Evolutionary conservation across 1,140 invertebrate genomes (phyloP), one percentile per base, ranked within the genome.

Genomic region (Brachionus paranguensis): DNA sequence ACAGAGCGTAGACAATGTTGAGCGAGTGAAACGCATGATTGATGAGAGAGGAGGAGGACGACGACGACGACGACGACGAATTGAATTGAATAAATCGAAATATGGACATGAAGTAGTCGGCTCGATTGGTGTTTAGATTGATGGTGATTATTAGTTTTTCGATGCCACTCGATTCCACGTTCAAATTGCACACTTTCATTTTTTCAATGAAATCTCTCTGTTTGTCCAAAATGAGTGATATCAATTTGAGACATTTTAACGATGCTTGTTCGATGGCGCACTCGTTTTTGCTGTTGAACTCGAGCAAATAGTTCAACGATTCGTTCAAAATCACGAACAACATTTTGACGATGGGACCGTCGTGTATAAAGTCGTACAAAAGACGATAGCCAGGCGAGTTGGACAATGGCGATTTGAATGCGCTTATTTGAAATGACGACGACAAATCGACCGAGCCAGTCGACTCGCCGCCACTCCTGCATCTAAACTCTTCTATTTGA

Each of bases 131-230:
- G 11, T 93, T 90, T 11, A 93, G 92, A 90, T 95, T 95, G 12
- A 94, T 91, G 83, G 93, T 93, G n/a, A 96, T 88, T 0, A 97
- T 89, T 8, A 97, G 91, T 85, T 94, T 93, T 72, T 93, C 94
- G 3, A 96, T 88, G 4, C 93, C 92, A 0, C 93, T 92, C 0
- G 95, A 89, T 27, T 95, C 89, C 14, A 93, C 53, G 7, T 88
- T 86, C 5, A 87, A 86, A 5, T 88, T 88, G 41, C 85, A 86
- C 65, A 89, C 87, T 70, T 89, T 84, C 24, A 93, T 88, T 24
- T 92, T 89, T 11, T 90, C 88, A 85, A 94, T 91, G 87, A 94
- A 94, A 33, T 89, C 27, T 14, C 87, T 87, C 85, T 95, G 93
- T 65, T 92, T 91, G 14, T 90, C 89, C 27, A 94, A 86, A 0